A percentile compares a stretch with the other conserved stretches of the same genome.
phyloP scores from a whole-genome alignment of 2,797 vertebrate species.

The Crax fasciolata region DNA sequence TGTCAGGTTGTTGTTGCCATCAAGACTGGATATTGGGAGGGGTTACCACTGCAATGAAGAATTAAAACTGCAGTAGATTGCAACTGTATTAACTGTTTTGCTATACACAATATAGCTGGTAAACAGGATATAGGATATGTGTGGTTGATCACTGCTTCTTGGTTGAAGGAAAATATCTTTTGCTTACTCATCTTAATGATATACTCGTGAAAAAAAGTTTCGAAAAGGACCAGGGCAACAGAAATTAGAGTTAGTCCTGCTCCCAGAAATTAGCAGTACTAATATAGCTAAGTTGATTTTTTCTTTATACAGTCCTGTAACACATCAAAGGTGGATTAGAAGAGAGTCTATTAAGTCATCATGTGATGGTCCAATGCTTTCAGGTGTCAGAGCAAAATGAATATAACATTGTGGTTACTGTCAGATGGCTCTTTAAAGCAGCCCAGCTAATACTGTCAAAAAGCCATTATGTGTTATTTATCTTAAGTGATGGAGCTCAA shows the following conservation, averaged over 20 bases:
- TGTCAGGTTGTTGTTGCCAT: background rate
- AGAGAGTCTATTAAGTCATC: background rate
- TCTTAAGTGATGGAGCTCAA: background rate
- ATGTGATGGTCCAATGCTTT: background rate
- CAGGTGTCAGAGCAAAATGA: constrained; percentile 15
- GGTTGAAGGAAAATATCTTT: rapidly evolving
- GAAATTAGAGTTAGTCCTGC: background rate
- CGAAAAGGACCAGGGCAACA: background rate
- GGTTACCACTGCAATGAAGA: background rate
- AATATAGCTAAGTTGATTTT: background rate
- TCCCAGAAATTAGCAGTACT: background rate
- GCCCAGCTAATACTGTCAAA: background rate
- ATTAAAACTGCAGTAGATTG: background rate
- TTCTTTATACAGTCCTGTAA: background rate
- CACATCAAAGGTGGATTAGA: background rate
- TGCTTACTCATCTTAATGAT: background rate
- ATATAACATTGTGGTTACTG: background rate
- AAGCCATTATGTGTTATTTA: background rate
- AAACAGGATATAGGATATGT: background rate
- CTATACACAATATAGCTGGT: background rate
- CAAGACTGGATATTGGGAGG: background rate
- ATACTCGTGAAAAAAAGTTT: background rate
- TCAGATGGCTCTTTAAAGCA: constrained; percentile 14
- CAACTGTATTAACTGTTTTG: background rate
- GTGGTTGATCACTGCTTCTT: background rate